Evolutionary conservation across 1,140 invertebrate genomes (phyloP).

Genomic region (Drosophila ogumai): DNA sequence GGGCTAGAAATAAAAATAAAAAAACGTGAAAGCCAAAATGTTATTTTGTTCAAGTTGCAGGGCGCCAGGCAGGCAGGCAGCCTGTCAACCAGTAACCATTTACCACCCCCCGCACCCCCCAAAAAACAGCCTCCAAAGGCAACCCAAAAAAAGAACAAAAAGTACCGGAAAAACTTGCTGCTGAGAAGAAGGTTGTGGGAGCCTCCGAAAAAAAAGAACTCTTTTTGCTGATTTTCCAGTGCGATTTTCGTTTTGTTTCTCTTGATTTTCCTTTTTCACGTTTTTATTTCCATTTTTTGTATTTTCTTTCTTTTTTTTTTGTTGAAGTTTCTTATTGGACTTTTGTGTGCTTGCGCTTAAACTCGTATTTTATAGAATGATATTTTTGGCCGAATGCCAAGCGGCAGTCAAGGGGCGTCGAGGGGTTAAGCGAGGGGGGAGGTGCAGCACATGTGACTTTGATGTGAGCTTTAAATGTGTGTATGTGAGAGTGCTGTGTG

Average conservation of each 20-base stretch:
- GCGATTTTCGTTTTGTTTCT: slow-evolving; percentile 38
- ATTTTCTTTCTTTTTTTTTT: slow-evolving; percentile 10
- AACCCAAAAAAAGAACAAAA: too few relatives aligned
- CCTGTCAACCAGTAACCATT: slow-evolving; percentile 22
- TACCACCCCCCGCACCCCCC: neutral
- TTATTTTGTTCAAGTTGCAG: slow-evolving; percentile 53
- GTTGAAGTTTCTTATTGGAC: slow-evolving; percentile 78
- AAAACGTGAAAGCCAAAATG: slow-evolving; percentile 49
- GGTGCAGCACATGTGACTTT: slow-evolving; percentile 51
- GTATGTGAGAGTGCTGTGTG: slow-evolving; percentile 15
- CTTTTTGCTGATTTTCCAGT: slow-evolving; percentile 41
- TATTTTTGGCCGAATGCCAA: slow-evolving; percentile 76
- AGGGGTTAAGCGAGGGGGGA: neutral
- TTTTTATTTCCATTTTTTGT: slow-evolving; percentile 10
- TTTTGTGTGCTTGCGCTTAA: slow-evolving; percentile 74
- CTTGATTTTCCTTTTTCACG: slow-evolving; percentile 20
- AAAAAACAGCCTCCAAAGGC: slow-evolving; percentile 1
- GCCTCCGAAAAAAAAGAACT: slow-evolving; percentile 9
- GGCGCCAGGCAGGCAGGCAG: slow-evolving; percentile 37
- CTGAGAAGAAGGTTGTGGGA: slow-evolving; percentile 6
- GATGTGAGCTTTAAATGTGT: slow-evolving; percentile 37
- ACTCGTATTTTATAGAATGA: slow-evolving; percentile 82
- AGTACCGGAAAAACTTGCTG: neutral
- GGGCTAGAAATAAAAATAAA: slow-evolving; percentile 1
- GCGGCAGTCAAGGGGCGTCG: neutral